These are phyloP conservation scores for Picus viridis DNA, from an alignment of 2,797 vertebrate species.

Conservation along the genomic window DNA sequence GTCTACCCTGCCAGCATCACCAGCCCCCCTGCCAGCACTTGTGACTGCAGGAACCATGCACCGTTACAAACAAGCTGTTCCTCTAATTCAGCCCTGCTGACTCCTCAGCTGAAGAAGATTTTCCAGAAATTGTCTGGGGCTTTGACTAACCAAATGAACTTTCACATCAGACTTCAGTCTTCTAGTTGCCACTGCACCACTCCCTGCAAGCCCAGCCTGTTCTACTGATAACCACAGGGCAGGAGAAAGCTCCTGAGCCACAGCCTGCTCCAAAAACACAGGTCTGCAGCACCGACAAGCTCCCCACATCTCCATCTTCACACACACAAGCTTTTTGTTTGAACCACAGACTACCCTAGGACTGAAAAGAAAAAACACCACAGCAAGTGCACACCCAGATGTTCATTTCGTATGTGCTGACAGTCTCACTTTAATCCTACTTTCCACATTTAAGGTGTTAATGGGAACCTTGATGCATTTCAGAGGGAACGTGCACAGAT, in stretches of 20 bases:
- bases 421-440: slow-evolving; percentile 37
- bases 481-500: neutral
- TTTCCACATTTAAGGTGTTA: slow-evolving; percentile 43
- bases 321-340: neutral
- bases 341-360: neutral
- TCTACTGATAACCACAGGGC: neutral
- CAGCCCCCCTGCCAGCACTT: neutral
- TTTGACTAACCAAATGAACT: neutral
- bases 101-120: neutral
- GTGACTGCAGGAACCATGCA: neutral
- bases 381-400: neutral
- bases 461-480: slow-evolving; percentile 62
- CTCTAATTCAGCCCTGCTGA: slow-evolving; percentile 2
- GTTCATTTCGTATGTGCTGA: slow-evolving; percentile 36
- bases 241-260: neutral
- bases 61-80: neutral
- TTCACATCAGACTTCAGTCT: neutral
- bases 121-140: neutral
- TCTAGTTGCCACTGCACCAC: neutral
- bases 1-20: neutral
- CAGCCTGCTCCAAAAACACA: neutral
- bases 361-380: neutral
- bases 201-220: neutral
- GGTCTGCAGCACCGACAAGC: neutral
- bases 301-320: neutral